Percentiles rank a stretch among this genome's conserved stretches.
Conservation (phyloP, 2,888 invertebrate species). For the Dimorphilus gyrociliatus region DNA sequence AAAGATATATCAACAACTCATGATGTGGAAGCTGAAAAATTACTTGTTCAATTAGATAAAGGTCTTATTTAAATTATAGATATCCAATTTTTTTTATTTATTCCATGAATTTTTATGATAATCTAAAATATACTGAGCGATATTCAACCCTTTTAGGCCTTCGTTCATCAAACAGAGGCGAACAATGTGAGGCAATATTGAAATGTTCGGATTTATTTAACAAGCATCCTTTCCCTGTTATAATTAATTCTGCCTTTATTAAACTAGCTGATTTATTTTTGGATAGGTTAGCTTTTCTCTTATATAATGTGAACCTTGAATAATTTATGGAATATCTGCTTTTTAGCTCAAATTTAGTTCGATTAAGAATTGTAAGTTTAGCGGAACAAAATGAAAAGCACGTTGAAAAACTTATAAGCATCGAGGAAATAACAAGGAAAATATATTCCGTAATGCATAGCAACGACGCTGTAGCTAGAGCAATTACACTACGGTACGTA, state of each 20-base stretch:
- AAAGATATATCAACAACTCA: too few relatives aligned
- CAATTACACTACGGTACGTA: conserved; percentile 54
- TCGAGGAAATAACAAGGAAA: conserved; percentile 76
- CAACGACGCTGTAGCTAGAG: conserved; percentile 84
- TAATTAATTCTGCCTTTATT: conserved; percentile 85
- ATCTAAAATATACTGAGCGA: too few relatives aligned
- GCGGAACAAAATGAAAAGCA: conserved; percentile 90
- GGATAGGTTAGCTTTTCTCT: conserved; percentile 43
- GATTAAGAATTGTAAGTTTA: conserved; percentile 76
- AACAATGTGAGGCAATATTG: conserved; percentile 92
- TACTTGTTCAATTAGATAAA: too few relatives aligned
- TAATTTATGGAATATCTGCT: conserved; percentile 4
- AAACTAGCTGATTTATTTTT: conserved; percentile 89
- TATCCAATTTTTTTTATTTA: too few relatives aligned
- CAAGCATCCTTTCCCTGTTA: conserved; percentile 90
- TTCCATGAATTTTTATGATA: too few relatives aligned
- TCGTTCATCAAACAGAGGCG: conserved; percentile 73
- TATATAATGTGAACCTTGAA: neutral
- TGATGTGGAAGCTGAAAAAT: too few relatives aligned
- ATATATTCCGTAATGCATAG: conserved; percentile 87
- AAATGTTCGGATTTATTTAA: conserved; percentile 83
- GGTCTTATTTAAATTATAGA: too few relatives aligned
- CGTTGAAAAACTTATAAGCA: conserved; percentile 77
- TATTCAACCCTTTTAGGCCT: conserved; percentile 56
- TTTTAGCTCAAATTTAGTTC: conserved; percentile 64